Evolutionary conservation across 2,113 vertebrate genomes (phyloP), one percentile per base, ranked within the genome.

Genomic region (Anser brachyrhynchus): DNA sequence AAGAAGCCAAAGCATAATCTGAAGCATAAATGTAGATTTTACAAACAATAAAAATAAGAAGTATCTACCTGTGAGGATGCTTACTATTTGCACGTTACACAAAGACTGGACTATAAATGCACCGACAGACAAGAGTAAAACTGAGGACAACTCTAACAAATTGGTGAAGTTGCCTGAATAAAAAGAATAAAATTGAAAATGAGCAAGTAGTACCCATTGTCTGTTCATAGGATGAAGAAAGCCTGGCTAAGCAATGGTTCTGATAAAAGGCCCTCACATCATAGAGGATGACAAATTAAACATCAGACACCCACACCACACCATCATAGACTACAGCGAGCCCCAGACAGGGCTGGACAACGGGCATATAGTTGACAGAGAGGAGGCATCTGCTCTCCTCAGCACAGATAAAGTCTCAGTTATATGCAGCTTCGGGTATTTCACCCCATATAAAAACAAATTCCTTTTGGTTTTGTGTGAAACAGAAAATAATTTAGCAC

Each of bases 281-380:
- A 54, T 1, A 89, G 11, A 35, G 10, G 14, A 41, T 13, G 39
- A 46, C 5, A 46, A n/a, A 23, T 31, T 66, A 54, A 67, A 35
- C 21, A 46, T 28, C 4, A 66, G 76, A 57, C 49, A 25, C 13
- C 2, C 0, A 37, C 8, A 39, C 8, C 33, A 44, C 33, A 11
- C 35, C 26, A 2, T 13, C 0, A 1, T 19, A 22, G 22, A 62
- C 2, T 8, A 62, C 44, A 35, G 26, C 10, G 11, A 82, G 26
- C 37, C 33, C 41, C 37, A 14, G 15, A 3, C 0, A 0, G 57
- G 28, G n/a, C 58, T 39, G 43, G 22, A 37, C 4, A 16, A 49
- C 26, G 43, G 71, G 31, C 39, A n/a, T 28, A 11, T 19, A 43
- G 51, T 31, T n/a, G 59, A 10, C 31, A 64, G 85, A 62, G 62